phyloP scores from a whole-genome alignment of 2,888 invertebrate species.

The Sarcophaga rosellei region DNA sequence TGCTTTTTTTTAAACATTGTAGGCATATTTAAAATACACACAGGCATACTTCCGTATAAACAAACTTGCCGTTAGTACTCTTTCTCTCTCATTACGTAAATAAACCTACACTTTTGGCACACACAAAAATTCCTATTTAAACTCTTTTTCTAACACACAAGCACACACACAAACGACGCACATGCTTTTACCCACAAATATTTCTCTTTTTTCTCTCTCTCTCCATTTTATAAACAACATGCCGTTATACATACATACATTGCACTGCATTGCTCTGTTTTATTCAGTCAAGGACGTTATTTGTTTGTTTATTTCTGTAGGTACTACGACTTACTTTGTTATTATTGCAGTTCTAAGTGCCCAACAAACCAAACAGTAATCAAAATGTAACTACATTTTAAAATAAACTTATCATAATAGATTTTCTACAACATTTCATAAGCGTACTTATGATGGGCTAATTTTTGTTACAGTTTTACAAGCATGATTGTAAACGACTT shows the following conservation, averaged over 20 bases:
- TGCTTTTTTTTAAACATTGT: no score
- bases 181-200: not conserved
- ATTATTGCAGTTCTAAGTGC: not conserved
- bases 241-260: conserved; percentile 26
- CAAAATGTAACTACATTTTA: no score
- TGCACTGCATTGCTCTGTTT: not conserved
- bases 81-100: not conserved
- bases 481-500: no score
- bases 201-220: not conserved
- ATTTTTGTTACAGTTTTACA: no score
- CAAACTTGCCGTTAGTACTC: not conserved
- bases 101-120: not conserved
- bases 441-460: no score
- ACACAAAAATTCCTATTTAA: no score
- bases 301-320: conserved; percentile 30
- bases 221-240: not conserved
- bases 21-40: not conserved
- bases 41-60: not conserved
- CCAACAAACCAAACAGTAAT: no score
- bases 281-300: conserved; percentile 62
- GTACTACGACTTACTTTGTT: not conserved
- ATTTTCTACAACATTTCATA: no score
- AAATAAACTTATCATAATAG: no score
- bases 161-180: not conserved
- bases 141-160: no score